Evolutionary conservation across 2,888 invertebrate genomes (phyloP).

Genomic region (Sisyra nigra): DNA sequence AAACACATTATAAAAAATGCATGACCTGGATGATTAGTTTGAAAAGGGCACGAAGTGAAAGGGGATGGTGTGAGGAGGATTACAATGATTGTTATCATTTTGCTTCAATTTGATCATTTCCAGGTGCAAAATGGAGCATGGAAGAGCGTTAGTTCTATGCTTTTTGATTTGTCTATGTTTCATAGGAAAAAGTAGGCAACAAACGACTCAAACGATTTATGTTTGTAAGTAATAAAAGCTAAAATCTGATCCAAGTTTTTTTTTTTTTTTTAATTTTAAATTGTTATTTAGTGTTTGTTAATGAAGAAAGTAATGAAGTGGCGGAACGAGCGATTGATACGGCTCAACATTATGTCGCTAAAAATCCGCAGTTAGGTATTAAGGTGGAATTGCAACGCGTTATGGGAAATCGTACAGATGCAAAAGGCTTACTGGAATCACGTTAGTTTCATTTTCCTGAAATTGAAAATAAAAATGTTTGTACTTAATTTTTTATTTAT

Average conservation of each 20-base stretch:
- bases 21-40: no score
- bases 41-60: no score
- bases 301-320: conserved; percentile 55
- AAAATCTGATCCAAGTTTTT: background rate
- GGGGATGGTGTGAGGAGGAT: no score
- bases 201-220: conserved; percentile 57
- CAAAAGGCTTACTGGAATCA: conserved; percentile 49
- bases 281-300: conserved; percentile 44
- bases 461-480: conserved; percentile 1
- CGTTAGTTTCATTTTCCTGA: conserved; percentile 30
- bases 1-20: no score
- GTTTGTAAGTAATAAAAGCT: conserved; percentile 40
- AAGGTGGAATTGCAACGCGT: conserved; percentile 43
- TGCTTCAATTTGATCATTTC: no score
- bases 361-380: conserved; percentile 49
- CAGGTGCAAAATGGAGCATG: no score
- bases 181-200: conserved; percentile 17
- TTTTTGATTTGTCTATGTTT: background rate
- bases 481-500: conserved; percentile 2
- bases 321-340: conserved; percentile 56
- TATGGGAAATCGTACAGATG: conserved; percentile 55
- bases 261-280: background rate
- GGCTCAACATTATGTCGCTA: conserved; percentile 50
- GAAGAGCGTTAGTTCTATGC: no score
- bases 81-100: no score